A percentile compares a stretch with the other conserved stretches of the same genome.
These are phyloP conservation scores for Mesaphorura yosii DNA, from an alignment of 1,140 invertebrate species.

Conservation along the genomic window DNA sequence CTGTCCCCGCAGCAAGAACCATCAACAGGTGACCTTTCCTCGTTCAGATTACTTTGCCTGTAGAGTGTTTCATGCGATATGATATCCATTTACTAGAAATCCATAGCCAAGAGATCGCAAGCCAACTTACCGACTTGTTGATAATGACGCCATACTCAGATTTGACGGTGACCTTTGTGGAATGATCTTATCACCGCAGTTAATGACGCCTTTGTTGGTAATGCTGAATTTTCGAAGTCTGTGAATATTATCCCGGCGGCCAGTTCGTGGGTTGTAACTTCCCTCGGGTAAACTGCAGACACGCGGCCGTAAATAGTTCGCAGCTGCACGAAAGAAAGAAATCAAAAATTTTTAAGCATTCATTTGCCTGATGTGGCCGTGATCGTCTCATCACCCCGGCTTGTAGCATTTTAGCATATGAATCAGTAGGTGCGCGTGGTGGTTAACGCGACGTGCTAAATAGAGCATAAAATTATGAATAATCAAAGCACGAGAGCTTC, in stretches of 20 bases:
- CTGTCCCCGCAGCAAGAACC: slow-evolving; percentile 68
- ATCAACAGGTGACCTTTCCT: slow-evolving; percentile 67
- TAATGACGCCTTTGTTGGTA: slow-evolving; percentile 77
- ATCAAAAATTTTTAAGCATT: too few species aligned
- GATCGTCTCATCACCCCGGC: too few species aligned
- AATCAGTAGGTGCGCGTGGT: too few species aligned
- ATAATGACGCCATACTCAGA: slow-evolving; percentile 64
- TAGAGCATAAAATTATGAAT: too few species aligned
- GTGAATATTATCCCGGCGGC: slow-evolving; percentile 66
- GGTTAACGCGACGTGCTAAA: too few species aligned
- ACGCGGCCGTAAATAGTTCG: slow-evolving; percentile 64
- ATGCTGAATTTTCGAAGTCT: slow-evolving; percentile 77
- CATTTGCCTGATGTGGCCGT: too few species aligned
- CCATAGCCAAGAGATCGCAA: too few species aligned
- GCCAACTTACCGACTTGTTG: slow-evolving; percentile 65
- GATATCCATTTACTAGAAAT: too few species aligned
- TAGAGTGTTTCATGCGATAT: too few species aligned
- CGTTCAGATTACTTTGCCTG: slow-evolving; percentile 40
- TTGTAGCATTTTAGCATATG: too few species aligned
- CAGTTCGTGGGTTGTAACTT: slow-evolving; percentile 61
- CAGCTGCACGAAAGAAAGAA: too few species aligned
- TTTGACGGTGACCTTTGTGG: slow-evolving; percentile 64
- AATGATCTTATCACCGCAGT: slow-evolving; percentile 78
- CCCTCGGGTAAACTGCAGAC: slow-evolving; percentile 70
- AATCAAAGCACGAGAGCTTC: too few species aligned